Evolutionary conservation across 2,113 vertebrate species (phyloP).

Genomic region (Neolamprologus cancellatus): DNA sequence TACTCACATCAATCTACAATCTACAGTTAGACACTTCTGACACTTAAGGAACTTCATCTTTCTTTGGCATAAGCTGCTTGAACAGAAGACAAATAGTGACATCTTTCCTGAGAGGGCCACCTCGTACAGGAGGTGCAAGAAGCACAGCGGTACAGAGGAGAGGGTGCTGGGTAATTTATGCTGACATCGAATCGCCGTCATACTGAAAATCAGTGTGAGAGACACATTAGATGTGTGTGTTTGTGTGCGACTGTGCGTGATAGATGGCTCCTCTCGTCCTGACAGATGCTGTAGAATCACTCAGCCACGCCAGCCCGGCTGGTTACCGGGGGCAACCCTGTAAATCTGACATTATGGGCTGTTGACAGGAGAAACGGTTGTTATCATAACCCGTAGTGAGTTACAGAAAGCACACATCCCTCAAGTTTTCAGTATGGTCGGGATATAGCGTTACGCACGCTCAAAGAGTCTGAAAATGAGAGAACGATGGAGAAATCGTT

Average conservation of each 20-base stretch:
- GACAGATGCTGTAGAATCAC: conserved; percentile 88
- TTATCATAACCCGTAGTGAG: conserved; percentile 96
- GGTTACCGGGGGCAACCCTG: conserved; percentile 79
- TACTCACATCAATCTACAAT: neutral
- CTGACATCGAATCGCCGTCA: conserved; percentile 72
- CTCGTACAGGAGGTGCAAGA: conserved; percentile 20
- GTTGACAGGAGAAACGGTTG: conserved; percentile 96
- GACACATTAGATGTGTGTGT: conserved; percentile 16
- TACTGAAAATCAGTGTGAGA: conserved; percentile 66
- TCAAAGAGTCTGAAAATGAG: neutral
- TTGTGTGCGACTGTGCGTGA: conserved; percentile 62
- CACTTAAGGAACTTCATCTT: neutral
- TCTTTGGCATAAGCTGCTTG: neutral
- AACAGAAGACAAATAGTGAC: neutral
- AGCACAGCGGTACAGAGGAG: conserved; percentile 22
- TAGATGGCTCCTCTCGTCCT: conserved; percentile 76
- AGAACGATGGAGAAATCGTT: conserved; percentile 12
- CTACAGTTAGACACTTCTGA: neutral
- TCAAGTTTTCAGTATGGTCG: conserved; percentile 70
- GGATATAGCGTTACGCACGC: conserved; percentile 68
- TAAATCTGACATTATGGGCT: conserved; percentile 97
- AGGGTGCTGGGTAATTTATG: conserved; percentile 69
- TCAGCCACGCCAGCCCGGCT: conserved; percentile 67
- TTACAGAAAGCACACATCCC: conserved; percentile 74
- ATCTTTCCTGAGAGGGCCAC: neutral